Percentiles rank a stretch among this genome's conserved stretches.
Conservation (phyloP, 2,888 invertebrate species). For the Orthonychiurus folsomi region DNA sequence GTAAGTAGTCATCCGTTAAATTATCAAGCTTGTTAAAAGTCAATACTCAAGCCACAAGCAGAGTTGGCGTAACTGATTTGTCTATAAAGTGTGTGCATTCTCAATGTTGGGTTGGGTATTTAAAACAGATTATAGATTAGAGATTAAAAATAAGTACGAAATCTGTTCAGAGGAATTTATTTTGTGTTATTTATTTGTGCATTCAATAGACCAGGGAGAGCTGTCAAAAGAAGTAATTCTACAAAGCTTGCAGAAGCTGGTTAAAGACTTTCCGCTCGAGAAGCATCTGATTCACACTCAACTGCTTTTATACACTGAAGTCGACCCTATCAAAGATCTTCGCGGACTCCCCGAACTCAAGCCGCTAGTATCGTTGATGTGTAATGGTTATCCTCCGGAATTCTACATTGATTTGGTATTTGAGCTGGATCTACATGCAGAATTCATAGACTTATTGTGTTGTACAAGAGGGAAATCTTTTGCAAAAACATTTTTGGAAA, state of each 20-base stretch:
- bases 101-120: neutral
- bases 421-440: slow-evolving; percentile 14
- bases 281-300: slow-evolving; percentile 3
- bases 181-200: neutral
- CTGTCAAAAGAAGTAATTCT: too few species aligned
- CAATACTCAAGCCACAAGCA: too few species aligned
- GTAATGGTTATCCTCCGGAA: slow-evolving; percentile 10
- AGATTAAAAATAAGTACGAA: neutral
- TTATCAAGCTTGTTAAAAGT: too few species aligned
- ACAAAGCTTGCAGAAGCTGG: neutral
- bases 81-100: too few species aligned
- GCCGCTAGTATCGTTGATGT: slow-evolving; percentile 7
- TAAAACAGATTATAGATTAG: neutral
- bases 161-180: neutral
- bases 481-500: neutral
- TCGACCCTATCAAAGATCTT: neutral
- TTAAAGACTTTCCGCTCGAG: neutral
- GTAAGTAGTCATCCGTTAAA: too few species aligned
- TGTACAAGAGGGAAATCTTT: neutral
- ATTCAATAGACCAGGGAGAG: neutral
- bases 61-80: too few species aligned
- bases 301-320: neutral
- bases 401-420: slow-evolving; percentile 17
- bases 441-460: slow-evolving; percentile 21
- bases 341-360: neutral